A percentile compares a stretch with the other conserved stretches of the same genome.
Conservation (phyloP, 2,113 vertebrate genomes). For the Trachemys scripta region DNA sequence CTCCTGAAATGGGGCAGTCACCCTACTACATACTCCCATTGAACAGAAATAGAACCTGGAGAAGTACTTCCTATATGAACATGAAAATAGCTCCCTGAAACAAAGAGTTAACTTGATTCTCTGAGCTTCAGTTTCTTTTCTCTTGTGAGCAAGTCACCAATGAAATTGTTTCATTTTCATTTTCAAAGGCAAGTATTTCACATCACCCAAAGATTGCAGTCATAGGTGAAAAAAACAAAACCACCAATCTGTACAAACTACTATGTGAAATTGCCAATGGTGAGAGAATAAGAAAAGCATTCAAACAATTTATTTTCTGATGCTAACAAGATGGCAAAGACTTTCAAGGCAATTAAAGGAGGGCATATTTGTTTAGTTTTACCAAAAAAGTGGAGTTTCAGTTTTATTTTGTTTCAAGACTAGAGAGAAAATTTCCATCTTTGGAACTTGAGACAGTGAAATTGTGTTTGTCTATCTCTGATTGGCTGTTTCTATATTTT, state of each 20-base stretch:
- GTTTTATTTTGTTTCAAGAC: background rate
- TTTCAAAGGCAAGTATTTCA: conserved; percentile 9
- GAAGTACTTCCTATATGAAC: background rate
- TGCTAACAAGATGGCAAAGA: background rate
- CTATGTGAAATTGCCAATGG: background rate
- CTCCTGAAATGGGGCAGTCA: too few relatives aligned
- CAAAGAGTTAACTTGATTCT: background rate
- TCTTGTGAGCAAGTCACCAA: background rate
- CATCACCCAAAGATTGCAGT: conserved; percentile 14
- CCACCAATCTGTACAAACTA: background rate
- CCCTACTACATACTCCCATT: background rate
- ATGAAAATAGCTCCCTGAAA: background rate
- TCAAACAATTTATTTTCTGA: conserved; percentile 35
- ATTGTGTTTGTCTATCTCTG: background rate
- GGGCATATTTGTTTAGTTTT: conserved; percentile 4
- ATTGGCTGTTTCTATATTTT: background rate
- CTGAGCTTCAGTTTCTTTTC: background rate
- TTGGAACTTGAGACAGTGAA: background rate
- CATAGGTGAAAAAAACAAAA: conserved; percentile 11
- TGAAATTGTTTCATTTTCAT: conserved; percentile 33
- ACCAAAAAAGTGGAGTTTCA: background rate
- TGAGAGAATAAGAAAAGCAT: background rate
- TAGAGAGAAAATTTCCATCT: background rate
- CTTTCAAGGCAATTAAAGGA: conserved; percentile 31
- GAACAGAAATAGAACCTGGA: conserved; percentile 23